Conservation (phyloP, 2,888 invertebrate species). For the Sarcophaga rosellei region DNA sequence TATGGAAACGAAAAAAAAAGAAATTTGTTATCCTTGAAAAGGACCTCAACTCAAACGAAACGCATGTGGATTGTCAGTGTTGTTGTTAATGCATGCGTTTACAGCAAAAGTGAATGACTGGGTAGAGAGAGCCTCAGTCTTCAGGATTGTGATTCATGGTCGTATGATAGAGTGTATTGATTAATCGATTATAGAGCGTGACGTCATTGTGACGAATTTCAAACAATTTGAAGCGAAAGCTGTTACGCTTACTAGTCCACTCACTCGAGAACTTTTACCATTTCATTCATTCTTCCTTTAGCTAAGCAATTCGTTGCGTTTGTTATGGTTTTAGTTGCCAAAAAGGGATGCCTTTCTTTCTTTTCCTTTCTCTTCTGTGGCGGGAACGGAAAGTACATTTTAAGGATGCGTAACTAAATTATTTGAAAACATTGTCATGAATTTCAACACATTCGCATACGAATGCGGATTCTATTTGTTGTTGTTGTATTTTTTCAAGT, state of each 20-base stretch:
- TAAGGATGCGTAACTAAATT: conserved; percentile 68
- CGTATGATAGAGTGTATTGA: conserved; percentile 39
- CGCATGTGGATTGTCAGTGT: too few species aligned
- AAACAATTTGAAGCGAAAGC: conserved; percentile 31
- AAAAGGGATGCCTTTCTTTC: too few species aligned
- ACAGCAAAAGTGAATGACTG: too few species aligned
- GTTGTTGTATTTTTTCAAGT: too few species aligned
- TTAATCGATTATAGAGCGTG: conserved; percentile 79
- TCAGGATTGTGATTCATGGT: too few species aligned
- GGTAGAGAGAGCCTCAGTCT: too few species aligned
- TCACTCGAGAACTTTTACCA: conserved; percentile 1
- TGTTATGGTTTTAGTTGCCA: conserved; percentile 28
- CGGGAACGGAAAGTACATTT: conserved; percentile 35
- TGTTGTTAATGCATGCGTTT: too few species aligned
- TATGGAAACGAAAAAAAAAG: conserved; percentile 56
- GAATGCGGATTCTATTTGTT: background rate
- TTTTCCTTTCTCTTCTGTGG: background rate
- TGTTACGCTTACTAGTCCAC: conserved; percentile 40
- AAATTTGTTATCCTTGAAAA: too few species aligned
- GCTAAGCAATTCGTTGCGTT: conserved; percentile 63
- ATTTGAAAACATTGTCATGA: conserved; percentile 50
- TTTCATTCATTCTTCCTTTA: conserved; percentile 27
- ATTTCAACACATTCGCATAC: conserved; percentile 42
- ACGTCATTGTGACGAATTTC: conserved; percentile 81
- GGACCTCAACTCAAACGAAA: too few species aligned